Percentiles rank a stretch among this genome's conserved stretches.
Evolutionary conservation across 2,113 vertebrate species (phyloP).

Genomic region (Apodemus sylvaticus): DNA sequence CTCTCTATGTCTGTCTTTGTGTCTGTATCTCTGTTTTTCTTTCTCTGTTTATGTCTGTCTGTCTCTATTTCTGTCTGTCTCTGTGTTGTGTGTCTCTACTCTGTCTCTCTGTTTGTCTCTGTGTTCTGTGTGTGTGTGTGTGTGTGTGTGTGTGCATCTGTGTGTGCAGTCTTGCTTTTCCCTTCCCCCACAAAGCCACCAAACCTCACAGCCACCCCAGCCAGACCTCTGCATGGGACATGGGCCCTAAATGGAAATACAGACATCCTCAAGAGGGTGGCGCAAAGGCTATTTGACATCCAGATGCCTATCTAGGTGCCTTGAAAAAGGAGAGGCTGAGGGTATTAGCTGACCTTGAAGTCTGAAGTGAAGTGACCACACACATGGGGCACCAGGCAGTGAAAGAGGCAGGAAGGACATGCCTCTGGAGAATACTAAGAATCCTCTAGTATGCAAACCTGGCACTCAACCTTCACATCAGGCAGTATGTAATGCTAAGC

Average conservation of each 20-base stretch:
- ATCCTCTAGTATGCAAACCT: neutral
- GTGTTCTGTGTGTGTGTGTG: neutral
- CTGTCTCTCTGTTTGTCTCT: neutral
- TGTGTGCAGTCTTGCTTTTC: neutral
- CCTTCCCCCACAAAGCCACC: neutral
- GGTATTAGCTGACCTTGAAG: neutral
- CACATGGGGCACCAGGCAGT: neutral
- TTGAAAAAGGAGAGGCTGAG: neutral
- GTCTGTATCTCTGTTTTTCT: neutral
- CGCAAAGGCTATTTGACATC: neutral
- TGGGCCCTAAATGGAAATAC: neutral
- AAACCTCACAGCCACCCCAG: rapidly evolving
- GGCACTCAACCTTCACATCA: neutral
- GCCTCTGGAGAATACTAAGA: neutral
- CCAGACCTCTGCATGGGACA: neutral
- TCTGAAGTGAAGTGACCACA: neutral
- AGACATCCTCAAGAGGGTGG: neutral
- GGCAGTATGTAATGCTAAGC: neutral
- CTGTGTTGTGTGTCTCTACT: neutral
- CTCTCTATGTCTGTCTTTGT: neutral
- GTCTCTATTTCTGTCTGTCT: neutral
- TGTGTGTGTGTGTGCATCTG: neutral
- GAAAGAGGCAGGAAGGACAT: no score
- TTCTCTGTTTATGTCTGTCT: neutral
- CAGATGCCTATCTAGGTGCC: neutral